Evolutionary conservation across 2,797 vertebrate species (phyloP).

Genomic region (Cryptoprocta ferox): DNA sequence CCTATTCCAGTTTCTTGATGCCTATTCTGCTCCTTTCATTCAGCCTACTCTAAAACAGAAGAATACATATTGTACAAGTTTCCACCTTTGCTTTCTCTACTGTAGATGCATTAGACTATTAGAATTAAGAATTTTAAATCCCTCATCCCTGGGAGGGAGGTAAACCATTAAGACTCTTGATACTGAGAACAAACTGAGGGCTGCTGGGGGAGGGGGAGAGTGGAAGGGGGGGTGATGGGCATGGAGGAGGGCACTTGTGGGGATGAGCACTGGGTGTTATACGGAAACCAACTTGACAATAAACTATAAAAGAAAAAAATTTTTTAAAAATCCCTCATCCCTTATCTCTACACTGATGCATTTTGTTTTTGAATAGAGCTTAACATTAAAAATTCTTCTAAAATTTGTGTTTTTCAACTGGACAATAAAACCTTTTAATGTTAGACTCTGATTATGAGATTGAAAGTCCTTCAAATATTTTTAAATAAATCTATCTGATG

Average conservation of each 20-base stretch:
- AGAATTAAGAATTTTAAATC: constrained; percentile 48
- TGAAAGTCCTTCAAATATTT: not conserved
- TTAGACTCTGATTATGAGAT: not conserved
- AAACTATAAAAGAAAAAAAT: too few relatives aligned
- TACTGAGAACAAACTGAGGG: too few relatives aligned
- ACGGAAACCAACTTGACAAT: too few relatives aligned
- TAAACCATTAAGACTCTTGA: too few relatives aligned
- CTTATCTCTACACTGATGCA: not conserved
- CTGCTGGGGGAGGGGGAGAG: too few relatives aligned
- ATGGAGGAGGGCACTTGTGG: too few relatives aligned
- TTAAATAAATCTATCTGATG: constrained; percentile 14
- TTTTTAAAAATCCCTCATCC: not conserved
- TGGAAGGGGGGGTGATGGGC: too few relatives aligned
- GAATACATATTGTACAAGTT: constrained; percentile 32
- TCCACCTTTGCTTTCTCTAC: constrained; percentile 10
- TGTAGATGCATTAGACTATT: constrained; percentile 30
- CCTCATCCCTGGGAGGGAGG: not conserved
- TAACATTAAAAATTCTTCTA: constrained; percentile 8
- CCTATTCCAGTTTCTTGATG: not conserved
- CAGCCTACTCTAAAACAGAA: constrained; percentile 26
- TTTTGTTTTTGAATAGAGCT: constrained; percentile 3
- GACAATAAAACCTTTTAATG: not conserved
- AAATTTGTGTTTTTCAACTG: not conserved
- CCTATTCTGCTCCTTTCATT: constrained; percentile 26
- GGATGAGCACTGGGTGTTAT: too few relatives aligned